Evolutionary conservation across 2,888 invertebrate genomes (phyloP), one percentile per base, ranked within the genome.

Genomic region (Orthosia cruda): DNA sequence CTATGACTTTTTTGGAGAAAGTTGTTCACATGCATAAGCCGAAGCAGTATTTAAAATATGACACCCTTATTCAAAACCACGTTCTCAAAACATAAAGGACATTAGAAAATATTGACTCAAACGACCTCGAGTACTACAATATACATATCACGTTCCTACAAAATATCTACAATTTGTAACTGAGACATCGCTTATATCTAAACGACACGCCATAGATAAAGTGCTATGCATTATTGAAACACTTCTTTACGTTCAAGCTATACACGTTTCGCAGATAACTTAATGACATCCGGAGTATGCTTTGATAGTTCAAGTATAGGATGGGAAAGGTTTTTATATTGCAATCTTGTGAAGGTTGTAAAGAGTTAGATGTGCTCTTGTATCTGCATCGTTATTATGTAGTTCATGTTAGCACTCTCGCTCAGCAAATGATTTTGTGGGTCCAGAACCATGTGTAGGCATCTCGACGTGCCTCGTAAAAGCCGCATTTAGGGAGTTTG

Each of bases 161-260:
- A 62, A 77, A 65, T 70, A 76, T 77, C 65, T 55, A 7, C 78
- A 76, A 58, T 72, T 64, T 55, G 59, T 64, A 78, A 62, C 47
- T 32, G 77, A 70, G 71, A 64, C 83, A 61, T 73, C 80, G 79
- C 67, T 83, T 80, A 78, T 63, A 73, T 64, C 64, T 61, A 78
- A 77, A 63, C 79, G 80, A 67, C 66, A 49, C n/a, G 72, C n/a
- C 79, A 72, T 54, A 78, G 80, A 78, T 72, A 72, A 59, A 80
- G 64, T 63, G 79, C 40, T 47, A 23, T 83, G 80, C 79, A 83
- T 83, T 83, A 80, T 72, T 78, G 80, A 80, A 83, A 65, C 83
- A 83, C 67, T 83, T 83, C 79, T 80, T 83, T 58, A 77, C 15
- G 49, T 55, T 20, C 57, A n/a, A 32, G 18, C 55, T 62, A 52